Evolutionary conservation across 2,113 vertebrate genomes (phyloP).

Genomic region (Macrotus californicus): DNA sequence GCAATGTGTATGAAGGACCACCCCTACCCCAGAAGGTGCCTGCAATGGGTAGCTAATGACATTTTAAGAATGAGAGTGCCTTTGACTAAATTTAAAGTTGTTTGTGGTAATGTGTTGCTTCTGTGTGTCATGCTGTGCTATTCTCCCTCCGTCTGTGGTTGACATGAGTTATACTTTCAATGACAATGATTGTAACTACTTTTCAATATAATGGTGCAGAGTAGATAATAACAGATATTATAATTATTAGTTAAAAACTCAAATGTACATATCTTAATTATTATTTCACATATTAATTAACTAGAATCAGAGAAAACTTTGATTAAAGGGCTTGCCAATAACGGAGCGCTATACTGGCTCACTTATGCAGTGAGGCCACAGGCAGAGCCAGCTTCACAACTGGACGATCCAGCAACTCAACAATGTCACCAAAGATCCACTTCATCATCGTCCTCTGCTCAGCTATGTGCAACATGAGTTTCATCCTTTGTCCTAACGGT

Average conservation of each 20-base stretch:
- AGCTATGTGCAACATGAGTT: background rate
- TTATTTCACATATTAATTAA: background rate
- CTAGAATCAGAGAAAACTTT: background rate
- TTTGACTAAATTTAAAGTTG: background rate
- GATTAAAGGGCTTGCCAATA: background rate
- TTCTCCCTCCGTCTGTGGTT: background rate
- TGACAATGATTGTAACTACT: background rate
- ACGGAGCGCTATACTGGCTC: background rate
- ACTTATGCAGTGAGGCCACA: background rate
- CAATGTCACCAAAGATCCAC: background rate
- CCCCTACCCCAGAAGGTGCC: background rate
- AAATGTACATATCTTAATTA: background rate
- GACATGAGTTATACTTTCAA: background rate
- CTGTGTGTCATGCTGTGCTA: background rate
- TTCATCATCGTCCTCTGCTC: background rate
- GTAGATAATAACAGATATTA: background rate
- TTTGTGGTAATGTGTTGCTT: background rate
- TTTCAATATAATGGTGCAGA: background rate
- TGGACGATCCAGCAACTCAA: background rate
- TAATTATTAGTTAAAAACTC: background rate
- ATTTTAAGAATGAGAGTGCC: background rate
- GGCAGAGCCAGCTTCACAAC: background rate
- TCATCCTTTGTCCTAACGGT: background rate
- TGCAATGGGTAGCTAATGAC: background rate
- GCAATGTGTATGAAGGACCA: background rate